phyloP scores from a whole-genome alignment of 2,888 invertebrate genomes.

The Polietes domitor region DNA sequence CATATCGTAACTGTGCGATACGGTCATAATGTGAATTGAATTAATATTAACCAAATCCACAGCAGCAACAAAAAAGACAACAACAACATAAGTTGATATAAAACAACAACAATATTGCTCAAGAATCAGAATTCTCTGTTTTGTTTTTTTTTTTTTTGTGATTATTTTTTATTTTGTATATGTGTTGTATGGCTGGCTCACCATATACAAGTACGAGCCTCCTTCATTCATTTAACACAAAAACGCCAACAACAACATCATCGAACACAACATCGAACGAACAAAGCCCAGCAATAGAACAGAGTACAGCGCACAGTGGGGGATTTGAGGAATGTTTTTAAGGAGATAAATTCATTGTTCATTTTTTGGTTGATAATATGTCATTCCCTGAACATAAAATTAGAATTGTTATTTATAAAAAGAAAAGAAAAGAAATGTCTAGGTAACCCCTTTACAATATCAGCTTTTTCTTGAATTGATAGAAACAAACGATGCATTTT shows the following conservation, averaged over 20 bases:
- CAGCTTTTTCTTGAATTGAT: too few relatives aligned
- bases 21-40: constrained; percentile 35
- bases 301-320: background rate
- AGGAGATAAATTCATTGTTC: too few relatives aligned
- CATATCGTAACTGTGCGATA: constrained; percentile 18
- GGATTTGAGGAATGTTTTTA: too few relatives aligned
- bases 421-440: too few relatives aligned
- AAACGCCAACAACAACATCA: constrained; percentile 17
- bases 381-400: too few relatives aligned
- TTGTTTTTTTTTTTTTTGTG: constrained; percentile 11
- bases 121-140: constrained; percentile 17
- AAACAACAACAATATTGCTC: constrained; percentile 56
- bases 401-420: too few relatives aligned
- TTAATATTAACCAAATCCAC: constrained; percentile 45
- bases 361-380: too few relatives aligned
- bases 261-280: constrained; percentile 1
- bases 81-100: too few relatives aligned
- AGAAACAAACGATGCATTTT: too few relatives aligned
- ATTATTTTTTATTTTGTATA: too few relatives aligned
- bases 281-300: too few relatives aligned
- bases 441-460: too few relatives aligned
- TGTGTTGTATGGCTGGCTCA: background rate
- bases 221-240: constrained; percentile 37
- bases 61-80: constrained; percentile 34
- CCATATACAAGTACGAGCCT: constrained; percentile 50